These are phyloP conservation scores for Gallinago media DNA, from an alignment of 2,113 vertebrate genomes.

Conservation along the genomic window DNA sequence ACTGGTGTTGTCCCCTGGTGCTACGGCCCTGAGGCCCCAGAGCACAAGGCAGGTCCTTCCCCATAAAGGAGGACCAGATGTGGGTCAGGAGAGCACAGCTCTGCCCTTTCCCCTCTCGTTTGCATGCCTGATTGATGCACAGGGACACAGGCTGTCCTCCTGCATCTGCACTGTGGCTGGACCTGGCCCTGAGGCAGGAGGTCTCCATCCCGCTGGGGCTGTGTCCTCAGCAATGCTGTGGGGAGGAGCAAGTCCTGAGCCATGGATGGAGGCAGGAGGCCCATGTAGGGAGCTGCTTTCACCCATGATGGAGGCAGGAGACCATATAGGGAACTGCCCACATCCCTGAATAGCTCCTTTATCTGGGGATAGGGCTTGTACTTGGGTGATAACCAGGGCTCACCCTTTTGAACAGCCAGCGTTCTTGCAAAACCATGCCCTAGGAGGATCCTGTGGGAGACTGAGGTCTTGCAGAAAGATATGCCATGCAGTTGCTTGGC, in stretches of 20 bases:
- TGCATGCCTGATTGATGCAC: neutral
- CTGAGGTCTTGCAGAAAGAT: neutral
- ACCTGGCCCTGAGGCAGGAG: neutral
- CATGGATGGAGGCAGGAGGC: neutral
- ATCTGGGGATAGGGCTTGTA: neutral
- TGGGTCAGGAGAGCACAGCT: neutral
- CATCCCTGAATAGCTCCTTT: neutral
- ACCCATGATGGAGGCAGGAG: neutral
- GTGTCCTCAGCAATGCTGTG: neutral
- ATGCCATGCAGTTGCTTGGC: neutral
- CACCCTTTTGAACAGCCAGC: neutral
- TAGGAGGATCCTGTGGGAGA: neutral
- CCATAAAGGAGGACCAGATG: neutral
- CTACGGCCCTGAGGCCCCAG: neutral
- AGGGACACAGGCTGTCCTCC: neutral
- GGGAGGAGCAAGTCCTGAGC: neutral
- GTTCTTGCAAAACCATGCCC: neutral
- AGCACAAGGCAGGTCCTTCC: neutral
- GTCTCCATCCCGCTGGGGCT: neutral
- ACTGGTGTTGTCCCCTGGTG: rapidly evolving
- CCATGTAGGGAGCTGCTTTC: neutral
- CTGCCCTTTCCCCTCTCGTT: neutral
- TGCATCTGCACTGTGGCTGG: rapidly evolving
- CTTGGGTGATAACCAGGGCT: neutral
- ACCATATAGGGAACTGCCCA: neutral